A percentile compares a stretch with the other conserved stretches of the same genome.
These are phyloP conservation scores for Xerus rutilus DNA, from an alignment of 2,797 vertebrate genomes.

Conservation along the genomic window DNA sequence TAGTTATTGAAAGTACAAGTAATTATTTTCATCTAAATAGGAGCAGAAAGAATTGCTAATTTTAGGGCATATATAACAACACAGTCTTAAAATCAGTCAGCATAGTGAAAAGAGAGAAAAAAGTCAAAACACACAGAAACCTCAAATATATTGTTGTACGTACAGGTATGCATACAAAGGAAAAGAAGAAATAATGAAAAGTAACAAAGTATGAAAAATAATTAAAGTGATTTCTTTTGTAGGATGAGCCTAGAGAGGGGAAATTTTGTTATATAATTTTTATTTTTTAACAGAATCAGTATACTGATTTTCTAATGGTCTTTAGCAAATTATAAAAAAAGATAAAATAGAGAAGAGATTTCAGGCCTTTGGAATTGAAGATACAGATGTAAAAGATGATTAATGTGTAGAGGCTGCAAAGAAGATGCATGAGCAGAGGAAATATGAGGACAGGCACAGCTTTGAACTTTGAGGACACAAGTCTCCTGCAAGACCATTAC, in stretches of 20 bases:
- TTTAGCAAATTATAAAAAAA: neutral
- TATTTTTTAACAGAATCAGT: neutral
- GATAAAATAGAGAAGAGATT: neutral
- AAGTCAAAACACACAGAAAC: neutral
- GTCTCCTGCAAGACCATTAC: rapidly evolving
- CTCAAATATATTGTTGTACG: neutral
- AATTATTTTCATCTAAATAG: neutral
- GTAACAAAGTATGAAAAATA: neutral
- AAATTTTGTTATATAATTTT: neutral
- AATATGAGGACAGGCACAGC: neutral
- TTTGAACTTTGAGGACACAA: neutral
- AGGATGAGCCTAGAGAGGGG: no score
- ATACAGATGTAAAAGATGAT: neutral
- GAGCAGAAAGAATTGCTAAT: neutral
- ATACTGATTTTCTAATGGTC: neutral
- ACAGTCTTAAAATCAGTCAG: neutral
- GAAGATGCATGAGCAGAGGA: neutral
- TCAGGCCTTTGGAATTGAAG: neutral
- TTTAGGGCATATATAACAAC: neutral
- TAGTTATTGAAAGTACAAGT: neutral
- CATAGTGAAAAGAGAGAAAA: neutral
- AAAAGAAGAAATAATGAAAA: neutral
- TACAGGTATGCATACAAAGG: neutral
- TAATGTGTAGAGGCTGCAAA: neutral
- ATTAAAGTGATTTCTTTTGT: neutral